Percentiles rank a stretch among this genome's conserved stretches.
Evolutionary conservation across 2,113 vertebrate genomes (phyloP).

Genomic region (Lynx canadensis): DNA sequence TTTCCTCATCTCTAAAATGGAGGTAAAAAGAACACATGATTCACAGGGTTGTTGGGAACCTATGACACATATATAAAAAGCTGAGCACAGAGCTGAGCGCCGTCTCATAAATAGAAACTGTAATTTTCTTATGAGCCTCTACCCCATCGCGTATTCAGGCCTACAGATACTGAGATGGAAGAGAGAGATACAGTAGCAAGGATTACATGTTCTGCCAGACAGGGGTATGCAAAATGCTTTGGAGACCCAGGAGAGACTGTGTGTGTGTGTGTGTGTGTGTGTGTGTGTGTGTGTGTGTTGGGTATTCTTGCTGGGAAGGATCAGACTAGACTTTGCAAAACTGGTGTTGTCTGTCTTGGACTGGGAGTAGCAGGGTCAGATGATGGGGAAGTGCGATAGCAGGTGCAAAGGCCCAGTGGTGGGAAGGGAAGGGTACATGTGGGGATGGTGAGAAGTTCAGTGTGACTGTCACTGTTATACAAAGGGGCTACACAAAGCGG

Average conservation of each 20-base stretch:
- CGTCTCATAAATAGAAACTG: neutral
- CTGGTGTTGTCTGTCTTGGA: neutral
- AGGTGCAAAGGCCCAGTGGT: neutral
- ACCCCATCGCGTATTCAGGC: neutral
- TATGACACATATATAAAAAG: neutral
- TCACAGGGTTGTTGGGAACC: neutral
- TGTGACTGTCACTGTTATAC: neutral
- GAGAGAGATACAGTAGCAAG: constrained; percentile 12
- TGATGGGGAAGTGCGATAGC: neutral
- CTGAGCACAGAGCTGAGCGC: neutral
- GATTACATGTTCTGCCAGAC: neutral
- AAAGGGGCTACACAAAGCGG: neutral
- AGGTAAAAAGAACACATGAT: neutral
- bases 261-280: neutral
- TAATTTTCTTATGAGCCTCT: neutral
- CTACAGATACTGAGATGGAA: neutral
- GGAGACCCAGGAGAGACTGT: neutral
- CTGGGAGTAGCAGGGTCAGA: neutral
- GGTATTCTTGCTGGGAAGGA: neutral
- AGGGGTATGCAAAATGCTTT: neutral
- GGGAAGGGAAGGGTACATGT: neutral
- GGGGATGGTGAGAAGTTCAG: neutral
- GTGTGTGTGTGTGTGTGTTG: neutral
- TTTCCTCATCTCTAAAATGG: constrained; percentile 12
- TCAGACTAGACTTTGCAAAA: neutral